A percentile compares a stretch with the other conserved stretches of the same genome.
Conservation (phyloP, 2,888 invertebrate species). For the Mylabris sibirica region DNA sequence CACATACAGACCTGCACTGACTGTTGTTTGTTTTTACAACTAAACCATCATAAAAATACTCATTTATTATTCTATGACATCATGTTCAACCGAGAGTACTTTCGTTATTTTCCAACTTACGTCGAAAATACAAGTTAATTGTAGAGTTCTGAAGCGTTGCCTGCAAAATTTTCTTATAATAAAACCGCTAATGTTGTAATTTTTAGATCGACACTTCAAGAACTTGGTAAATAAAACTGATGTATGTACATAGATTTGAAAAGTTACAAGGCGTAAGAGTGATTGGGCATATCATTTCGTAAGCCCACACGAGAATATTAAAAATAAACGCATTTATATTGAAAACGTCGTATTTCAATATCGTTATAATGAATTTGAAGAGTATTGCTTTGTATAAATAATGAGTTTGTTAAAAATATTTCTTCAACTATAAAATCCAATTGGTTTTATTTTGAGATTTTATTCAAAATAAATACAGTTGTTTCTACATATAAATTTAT, state of each 20-base stretch:
- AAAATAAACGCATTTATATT: not conserved
- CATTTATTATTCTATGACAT: too few relatives aligned
- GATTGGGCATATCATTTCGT: not conserved
- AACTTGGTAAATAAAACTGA: not conserved
- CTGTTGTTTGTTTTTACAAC: too few relatives aligned
- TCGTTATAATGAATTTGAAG: not conserved
- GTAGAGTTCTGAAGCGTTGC: not conserved
- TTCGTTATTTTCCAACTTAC: not conserved
- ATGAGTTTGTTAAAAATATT: not conserved
- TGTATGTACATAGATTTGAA: not conserved
- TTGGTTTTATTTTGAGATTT: not conserved
- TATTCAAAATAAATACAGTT: slow-evolving; percentile 8
- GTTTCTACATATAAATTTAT: slow-evolving; percentile 1
- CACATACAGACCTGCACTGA: too few relatives aligned
- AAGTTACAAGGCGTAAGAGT: not conserved
- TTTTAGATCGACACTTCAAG: not conserved
- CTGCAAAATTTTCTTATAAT: too few relatives aligned
- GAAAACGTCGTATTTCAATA: not conserved
- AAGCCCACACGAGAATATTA: not conserved
- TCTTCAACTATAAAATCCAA: not conserved
- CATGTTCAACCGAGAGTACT: too few relatives aligned
- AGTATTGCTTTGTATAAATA: not conserved
- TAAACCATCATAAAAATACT: too few relatives aligned
- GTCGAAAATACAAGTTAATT: too few relatives aligned
- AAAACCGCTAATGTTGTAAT: too few relatives aligned